Base-by-base conservation (phyloP, 2,113 vertebrate genomes). In the Larimichthys polyactis region DNA sequence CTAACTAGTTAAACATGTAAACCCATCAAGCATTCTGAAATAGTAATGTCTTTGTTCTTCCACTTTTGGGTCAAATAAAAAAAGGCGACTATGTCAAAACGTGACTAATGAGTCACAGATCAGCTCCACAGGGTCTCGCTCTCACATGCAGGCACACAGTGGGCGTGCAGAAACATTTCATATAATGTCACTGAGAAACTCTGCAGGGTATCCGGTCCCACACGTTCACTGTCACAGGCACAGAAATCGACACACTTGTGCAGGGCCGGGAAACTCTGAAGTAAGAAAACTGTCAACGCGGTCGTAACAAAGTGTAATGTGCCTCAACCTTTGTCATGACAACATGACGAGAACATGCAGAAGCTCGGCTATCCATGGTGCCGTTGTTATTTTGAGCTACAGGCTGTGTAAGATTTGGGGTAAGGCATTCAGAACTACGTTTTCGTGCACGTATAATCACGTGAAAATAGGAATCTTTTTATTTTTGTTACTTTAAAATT, bases 61-160 rank as follows among this genome's bases (percentile, higher is more conserved):
- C 36, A 36, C 7, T 7, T 36, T 36, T 36, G 36, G 36, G 7
- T 40, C 3, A 44, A 16, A 44, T 22, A 36, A 15, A 9, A 32
- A 40, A 22, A 29, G n/a, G 12, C 2, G 32, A 10, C 27, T 17
- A 5, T 20, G n/a, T 52, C n/a, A 32, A 44, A 55, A 63, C 29
- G 70, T 16, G 66, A 68, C 43, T 68, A 68, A 78, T 3, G 48
- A 55, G 58, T 44, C 67, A n/a, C 66, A n/a, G 48, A 79, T 64
- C 17, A 5, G 2, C 48, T 44, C 48, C 16, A 4, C 5, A 0
- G 48, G 67, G 22, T 22, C 63, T 62, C 58, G 32, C 22, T 44
- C 43, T 46, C 22, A 8, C 62, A 57, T 46, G 44, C 44, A 46
- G 36, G 16, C 20, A 52, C 59, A 43, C 48, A 9, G n/a, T 54